Evolutionary conservation across 2,113 vertebrate species (phyloP).

Genomic region (Proterorhinus semilunaris): DNA sequence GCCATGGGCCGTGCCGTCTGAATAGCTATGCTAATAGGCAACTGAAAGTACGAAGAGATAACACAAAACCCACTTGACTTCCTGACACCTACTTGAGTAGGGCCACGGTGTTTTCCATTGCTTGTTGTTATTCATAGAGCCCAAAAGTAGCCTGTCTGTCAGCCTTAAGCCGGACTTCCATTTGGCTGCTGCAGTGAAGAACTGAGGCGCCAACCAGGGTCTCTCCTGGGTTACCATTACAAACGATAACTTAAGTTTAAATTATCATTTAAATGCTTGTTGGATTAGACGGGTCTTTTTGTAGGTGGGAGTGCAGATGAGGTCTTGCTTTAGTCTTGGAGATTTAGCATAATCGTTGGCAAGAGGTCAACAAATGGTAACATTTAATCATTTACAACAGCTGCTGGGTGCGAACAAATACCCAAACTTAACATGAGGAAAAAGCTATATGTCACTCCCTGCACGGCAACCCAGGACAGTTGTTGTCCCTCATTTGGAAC

Average conservation of each 20-base stretch:
- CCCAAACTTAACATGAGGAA: conserved; percentile 6
- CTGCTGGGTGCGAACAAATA: conserved; percentile 39
- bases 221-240: conserved; percentile 43
- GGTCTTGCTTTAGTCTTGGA: conserved; percentile 37
- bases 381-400: conserved; percentile 52
- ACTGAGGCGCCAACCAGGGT: conserved; percentile 36
- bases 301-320: conserved; percentile 48
- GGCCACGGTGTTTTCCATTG: conserved; percentile 66
- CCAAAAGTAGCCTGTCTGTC: conserved; percentile 64
- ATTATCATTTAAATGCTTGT: conserved; percentile 81
- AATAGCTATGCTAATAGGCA: conserved; percentile 82
- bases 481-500: conserved; percentile 3
- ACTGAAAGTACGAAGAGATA: conserved; percentile 74
- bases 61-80: conserved; percentile 80
- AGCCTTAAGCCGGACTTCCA: conserved; percentile 55
- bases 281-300: conserved; percentile 49
- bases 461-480: neutral
- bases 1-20: conserved; percentile 68
- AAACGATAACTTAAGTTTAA: conserved; percentile 65
- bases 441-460: neutral
- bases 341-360: conserved; percentile 43
- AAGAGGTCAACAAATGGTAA: conserved; percentile 53
- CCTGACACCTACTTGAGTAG: conserved; percentile 73
- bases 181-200: conserved; percentile 49
- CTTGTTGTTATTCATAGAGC: conserved; percentile 74